These are phyloP conservation scores for Cyphomyrmex costatus DNA, from an alignment of 1,140 invertebrate species.

Conservation along the genomic window DNA sequence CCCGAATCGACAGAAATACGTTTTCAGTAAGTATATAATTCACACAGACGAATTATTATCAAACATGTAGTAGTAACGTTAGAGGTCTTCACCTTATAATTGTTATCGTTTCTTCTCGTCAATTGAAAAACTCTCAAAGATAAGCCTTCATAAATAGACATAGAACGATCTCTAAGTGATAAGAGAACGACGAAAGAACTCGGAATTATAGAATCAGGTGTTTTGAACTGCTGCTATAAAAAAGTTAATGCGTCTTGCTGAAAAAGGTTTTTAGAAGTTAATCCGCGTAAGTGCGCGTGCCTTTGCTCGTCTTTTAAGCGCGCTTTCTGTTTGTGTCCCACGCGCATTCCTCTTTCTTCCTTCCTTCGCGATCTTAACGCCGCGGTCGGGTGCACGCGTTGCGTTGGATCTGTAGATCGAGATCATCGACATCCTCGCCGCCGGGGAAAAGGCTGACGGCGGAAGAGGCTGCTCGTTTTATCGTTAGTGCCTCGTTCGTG, in stretches of 20 bases:
- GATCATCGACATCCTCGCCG: slow-evolving; percentile 66
- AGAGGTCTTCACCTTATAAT: neutral
- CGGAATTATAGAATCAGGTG: neutral
- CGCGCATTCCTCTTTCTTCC: slow-evolving; percentile 47
- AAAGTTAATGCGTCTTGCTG: neutral
- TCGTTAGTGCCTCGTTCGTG: slow-evolving; percentile 65
- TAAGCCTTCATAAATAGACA: neutral
- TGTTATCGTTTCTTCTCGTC: neutral
- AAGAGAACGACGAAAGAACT: neutral
- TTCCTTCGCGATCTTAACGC: slow-evolving; percentile 48
- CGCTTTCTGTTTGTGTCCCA: slow-evolving; percentile 25
- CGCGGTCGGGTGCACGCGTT: slow-evolving; percentile 36
- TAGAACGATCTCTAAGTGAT: neutral
- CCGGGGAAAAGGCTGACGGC: slow-evolving; percentile 25
- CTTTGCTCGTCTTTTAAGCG: neutral
- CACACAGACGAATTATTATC: neutral
- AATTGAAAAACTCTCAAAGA: neutral
- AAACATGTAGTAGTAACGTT: neutral
- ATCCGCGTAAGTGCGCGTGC: neutral
- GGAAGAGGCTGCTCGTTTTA: slow-evolving; percentile 61
- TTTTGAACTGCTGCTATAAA: neutral
- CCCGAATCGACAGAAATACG: neutral
- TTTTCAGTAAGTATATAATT: slow-evolving; percentile 33
- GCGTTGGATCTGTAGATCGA: slow-evolving; percentile 40
- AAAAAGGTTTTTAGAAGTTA: neutral